Conservation (phyloP, 2,797 vertebrate species). For the Anguilla pacifica region DNA sequence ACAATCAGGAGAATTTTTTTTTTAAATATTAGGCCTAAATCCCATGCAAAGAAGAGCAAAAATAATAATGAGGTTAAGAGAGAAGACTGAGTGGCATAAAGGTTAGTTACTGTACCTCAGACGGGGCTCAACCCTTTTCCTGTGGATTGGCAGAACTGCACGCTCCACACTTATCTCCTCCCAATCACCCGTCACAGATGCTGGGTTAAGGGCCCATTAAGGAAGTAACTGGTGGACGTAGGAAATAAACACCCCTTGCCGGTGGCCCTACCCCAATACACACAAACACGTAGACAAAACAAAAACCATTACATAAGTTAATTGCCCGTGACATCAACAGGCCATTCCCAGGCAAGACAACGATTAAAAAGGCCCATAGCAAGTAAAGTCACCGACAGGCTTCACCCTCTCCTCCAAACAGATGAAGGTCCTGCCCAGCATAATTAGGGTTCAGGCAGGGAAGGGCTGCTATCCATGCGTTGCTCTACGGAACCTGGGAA, state of each 20-base stretch:
- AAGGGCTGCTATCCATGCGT: not conserved
- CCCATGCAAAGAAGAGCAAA: not conserved
- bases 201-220: not conserved
- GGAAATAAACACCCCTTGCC: not conserved
- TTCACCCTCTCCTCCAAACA: not conserved
- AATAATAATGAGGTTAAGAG: not conserved
- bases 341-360: not conserved
- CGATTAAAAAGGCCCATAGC: not conserved
- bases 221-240: not conserved
- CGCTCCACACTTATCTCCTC: not conserved
- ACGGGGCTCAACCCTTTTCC: not conserved
- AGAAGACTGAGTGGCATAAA: not conserved
- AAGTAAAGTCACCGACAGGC: not conserved
- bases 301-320: conserved; percentile 9
- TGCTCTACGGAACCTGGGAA: too few species aligned
- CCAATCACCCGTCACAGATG: not conserved
- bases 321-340: not conserved
- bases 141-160: not conserved
- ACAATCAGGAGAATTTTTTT: not conserved
- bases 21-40: too few species aligned
- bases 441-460: conserved; percentile 17
- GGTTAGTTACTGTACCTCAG: not conserved
- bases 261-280: not conserved
- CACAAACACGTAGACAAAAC: not conserved
- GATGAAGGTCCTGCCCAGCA: conserved; percentile 17